Base-by-base conservation (phyloP, 35 echinoderm and acorn worm genomes). In the Strongylocentrotus purpuratus region DNA sequence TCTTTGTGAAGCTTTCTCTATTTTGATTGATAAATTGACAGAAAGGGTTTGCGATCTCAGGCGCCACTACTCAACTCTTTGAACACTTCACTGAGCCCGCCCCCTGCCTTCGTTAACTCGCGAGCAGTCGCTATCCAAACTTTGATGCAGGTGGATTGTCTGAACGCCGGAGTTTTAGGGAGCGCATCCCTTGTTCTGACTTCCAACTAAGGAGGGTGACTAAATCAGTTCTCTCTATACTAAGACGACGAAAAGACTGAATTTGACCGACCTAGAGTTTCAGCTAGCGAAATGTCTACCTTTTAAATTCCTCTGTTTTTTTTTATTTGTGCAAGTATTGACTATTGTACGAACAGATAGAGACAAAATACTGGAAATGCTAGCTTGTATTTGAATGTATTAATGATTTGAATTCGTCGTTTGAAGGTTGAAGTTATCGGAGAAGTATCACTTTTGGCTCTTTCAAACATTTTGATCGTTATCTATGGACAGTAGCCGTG, bases 401-500 rank as follows among this genome's bases (percentile, higher is more conserved):
- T 55, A 55, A 55, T 15, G 15, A 11, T 55, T 55, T 15, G 11
- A 55, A 10, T 14, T 55, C 10, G 50, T 13, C 50, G 8, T 55
- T 55, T 15, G 50, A 12, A 15, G 50, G 50, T 78, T 28, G 65
- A 78, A 78, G 9, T n/a, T 7, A 78, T 78, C 18, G 20, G 65
- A 78, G 65, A 78, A 28, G 4, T 7, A n/a, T 78, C 65, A 78
- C 8, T 3, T 78, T 78, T 78, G 22, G 7, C 65, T 78, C 65
- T 28, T 78, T 78, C 22, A 78, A 78, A 0, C 65, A 78, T 78
- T 78, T 28, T 78, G 22, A 78, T 3, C 65, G 7, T 22, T 46
- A 93, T 93, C 91, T 58, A 93, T 93, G 91, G 33, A 93, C 91
- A 93, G 48, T 58, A 58, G 45, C 31, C 45, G 48, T 32, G 48